Base-by-base conservation (phyloP, 2,113 vertebrate genomes). In the Oreochromis spilurus region DNA sequence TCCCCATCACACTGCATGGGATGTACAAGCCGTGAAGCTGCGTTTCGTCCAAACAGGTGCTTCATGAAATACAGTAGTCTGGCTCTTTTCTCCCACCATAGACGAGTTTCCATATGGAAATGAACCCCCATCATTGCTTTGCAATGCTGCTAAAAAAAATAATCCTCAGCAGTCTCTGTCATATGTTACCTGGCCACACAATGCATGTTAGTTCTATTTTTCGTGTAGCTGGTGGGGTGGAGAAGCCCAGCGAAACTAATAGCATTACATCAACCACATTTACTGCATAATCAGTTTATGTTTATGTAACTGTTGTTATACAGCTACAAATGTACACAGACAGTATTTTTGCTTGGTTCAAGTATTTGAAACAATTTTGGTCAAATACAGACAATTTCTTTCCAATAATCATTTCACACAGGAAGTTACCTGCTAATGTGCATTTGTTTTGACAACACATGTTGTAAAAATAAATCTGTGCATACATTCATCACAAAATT, bases 1-100 rank as follows among this genome's bases (percentile, higher is more conserved):
- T 98, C 29, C 98, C 99, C 0, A 97, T 99, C 87, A 99, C 98
- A 1, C 97, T 99, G 84, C 99, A 99, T 0, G 99, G 99, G 19
- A 86, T 92, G 90, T 99, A 98, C 96, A 99, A 97, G 90, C 95
- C 95, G 3, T 92, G 77, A 89, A 10, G 26, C n/a, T 8, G 10
- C 0, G 3, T 34, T 77, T n/a, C 14, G 5, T 34, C 16, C 4
- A 4, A 54, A n/a, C 12, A 52, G 45, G 29, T 38, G 17, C 31
- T 19, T 8, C 67, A 40, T 53, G 1, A 53, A 52, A 65, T 34
- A 17, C 82, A 45, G 9, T 17, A n/a, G 38, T 67, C 34, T 6
- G 1, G 4, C 16, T n/a, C 34, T 11, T 45, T 50, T 86, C 24
- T 67, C 3, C 21, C 4, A 24, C 2, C 40, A 38, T 14, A 67